phyloP scores from a whole-genome alignment of 2,888 invertebrate species.

The Hetaerina titia region DNA sequence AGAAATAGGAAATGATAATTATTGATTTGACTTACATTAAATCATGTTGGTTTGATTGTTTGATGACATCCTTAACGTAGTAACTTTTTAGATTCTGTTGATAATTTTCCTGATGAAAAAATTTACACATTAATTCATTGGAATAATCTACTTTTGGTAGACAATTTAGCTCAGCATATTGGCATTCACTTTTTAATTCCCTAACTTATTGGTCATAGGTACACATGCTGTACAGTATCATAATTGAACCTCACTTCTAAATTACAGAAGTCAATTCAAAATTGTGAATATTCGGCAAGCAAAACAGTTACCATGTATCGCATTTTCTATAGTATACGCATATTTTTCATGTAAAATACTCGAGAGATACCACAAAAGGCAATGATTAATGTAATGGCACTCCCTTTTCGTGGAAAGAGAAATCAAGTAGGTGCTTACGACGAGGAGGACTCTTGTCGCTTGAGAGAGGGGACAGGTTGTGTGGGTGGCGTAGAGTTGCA shows the following conservation, averaged over 20 bases:
- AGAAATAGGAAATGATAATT: not conserved
- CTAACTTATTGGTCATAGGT: too few species aligned
- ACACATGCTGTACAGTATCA: too few species aligned
- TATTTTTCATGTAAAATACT: too few species aligned
- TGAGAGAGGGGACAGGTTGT: constrained; percentile 84
- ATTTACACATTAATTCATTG: not conserved
- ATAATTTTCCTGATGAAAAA: constrained; percentile 83
- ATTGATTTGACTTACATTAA: not conserved
- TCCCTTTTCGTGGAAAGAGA: not conserved
- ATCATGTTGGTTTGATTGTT: constrained; percentile 75
- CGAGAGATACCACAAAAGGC: too few species aligned
- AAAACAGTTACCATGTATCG: too few species aligned
- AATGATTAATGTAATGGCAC: not conserved
- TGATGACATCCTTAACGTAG: constrained; percentile 82
- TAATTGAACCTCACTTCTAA: too few species aligned
- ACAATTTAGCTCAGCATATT: too few species aligned
- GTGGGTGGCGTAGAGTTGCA: constrained; percentile 87
- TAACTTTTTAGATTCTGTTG: constrained; percentile 86
- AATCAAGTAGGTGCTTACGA: constrained; percentile 79
- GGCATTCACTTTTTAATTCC: too few species aligned
- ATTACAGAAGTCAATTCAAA: too few species aligned
- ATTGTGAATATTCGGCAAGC: not conserved
- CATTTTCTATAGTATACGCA: too few species aligned
- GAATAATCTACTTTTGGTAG: too few species aligned
- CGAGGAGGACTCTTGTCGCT: constrained; percentile 88